Evolutionary conservation across 2,888 invertebrate genomes (phyloP).

Genomic region (Altica lythri): DNA sequence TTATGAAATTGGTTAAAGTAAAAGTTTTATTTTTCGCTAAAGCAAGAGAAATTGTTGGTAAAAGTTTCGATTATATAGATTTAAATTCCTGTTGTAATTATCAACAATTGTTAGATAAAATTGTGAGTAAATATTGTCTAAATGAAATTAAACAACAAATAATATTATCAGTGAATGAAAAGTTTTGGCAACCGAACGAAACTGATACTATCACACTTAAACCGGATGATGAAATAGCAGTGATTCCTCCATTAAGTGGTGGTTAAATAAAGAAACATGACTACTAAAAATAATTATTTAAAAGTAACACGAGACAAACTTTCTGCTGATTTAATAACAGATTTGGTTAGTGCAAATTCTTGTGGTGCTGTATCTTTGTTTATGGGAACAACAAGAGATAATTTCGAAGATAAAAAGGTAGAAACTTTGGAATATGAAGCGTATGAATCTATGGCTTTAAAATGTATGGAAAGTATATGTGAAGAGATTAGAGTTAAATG

Average conservation of each 20-base stretch:
- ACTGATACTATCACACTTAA: constrained; percentile 63
- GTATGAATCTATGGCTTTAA: constrained; percentile 89
- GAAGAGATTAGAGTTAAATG: constrained; percentile 73
- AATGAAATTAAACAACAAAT: constrained; percentile 70
- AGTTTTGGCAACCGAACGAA: constrained; percentile 67
- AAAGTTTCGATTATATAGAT: constrained; percentile 61
- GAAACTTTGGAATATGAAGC: constrained; percentile 90
- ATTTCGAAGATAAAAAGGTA: constrained; percentile 84
- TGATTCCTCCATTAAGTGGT: constrained; percentile 94
- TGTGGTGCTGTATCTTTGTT: constrained; percentile 92
- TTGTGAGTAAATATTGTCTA: constrained; percentile 68
- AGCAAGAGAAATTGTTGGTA: constrained; percentile 81
- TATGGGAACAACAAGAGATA: constrained; percentile 86
- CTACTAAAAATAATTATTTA: constrained; percentile 68
- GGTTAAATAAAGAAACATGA: no score
- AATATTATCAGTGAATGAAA: constrained; percentile 83
- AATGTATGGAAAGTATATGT: constrained; percentile 80
- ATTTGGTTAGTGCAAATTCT: constrained; percentile 68
- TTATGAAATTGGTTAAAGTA: constrained; percentile 58
- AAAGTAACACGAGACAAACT: constrained; percentile 71
- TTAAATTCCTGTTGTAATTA: constrained; percentile 63
- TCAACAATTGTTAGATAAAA: constrained; percentile 63
- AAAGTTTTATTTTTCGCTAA: constrained; percentile 88
- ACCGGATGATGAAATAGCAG: constrained; percentile 80
- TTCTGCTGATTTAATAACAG: constrained; percentile 68